A percentile compares a stretch with the other conserved stretches of the same genome.
These are phyloP conservation scores for Drosophila ohnishii DNA, from an alignment of 1,140 invertebrate genomes.

Conservation along the genomic window DNA sequence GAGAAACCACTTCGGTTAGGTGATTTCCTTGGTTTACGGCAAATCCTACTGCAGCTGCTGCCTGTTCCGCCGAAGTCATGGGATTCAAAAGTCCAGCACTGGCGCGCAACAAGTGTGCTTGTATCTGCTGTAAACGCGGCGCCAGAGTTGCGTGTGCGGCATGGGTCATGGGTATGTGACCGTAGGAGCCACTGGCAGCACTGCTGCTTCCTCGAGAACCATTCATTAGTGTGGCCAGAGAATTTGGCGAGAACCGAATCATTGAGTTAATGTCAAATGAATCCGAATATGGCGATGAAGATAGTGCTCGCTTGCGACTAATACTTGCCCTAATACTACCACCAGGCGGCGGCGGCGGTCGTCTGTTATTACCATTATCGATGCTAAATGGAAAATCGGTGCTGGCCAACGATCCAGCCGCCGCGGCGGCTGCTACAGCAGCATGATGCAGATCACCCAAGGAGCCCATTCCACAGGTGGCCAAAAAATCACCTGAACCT, in stretches of 20 bases:
- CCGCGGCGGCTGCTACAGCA: slow-evolving; percentile 70
- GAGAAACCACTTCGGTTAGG: slow-evolving; percentile 28
- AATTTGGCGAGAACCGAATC: slow-evolving; percentile 97
- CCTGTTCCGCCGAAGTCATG: slow-evolving; percentile 83
- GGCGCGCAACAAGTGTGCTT: slow-evolving; percentile 88
- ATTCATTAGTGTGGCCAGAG: slow-evolving; percentile 94
- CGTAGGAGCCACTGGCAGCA: slow-evolving; percentile 94
- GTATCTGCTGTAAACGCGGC: slow-evolving; percentile 89
- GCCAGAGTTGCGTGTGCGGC: slow-evolving; percentile 86
- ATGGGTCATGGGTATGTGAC: slow-evolving; percentile 88
- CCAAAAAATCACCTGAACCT: slow-evolving; percentile 75
- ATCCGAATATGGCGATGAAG: slow-evolving; percentile 97
- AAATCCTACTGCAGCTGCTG: slow-evolving; percentile 82
- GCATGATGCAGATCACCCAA: slow-evolving; percentile 73
- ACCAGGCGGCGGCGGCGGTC: slow-evolving; percentile 84
- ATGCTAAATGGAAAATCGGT: slow-evolving; percentile 90
- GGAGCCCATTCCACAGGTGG: slow-evolving; percentile 59
- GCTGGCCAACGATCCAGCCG: slow-evolving; percentile 86
- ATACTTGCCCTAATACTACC: slow-evolving; percentile 86
- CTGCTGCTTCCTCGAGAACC: slow-evolving; percentile 93
- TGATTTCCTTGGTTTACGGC: slow-evolving; percentile 62
- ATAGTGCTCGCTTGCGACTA: slow-evolving; percentile 94
- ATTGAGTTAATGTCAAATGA: slow-evolving; percentile 97
- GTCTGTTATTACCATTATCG: slow-evolving; percentile 85
- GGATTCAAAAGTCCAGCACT: slow-evolving; percentile 86